Base-by-base conservation (phyloP, 2,888 invertebrate genomes). In the Protophormia terraenovae region DNA sequence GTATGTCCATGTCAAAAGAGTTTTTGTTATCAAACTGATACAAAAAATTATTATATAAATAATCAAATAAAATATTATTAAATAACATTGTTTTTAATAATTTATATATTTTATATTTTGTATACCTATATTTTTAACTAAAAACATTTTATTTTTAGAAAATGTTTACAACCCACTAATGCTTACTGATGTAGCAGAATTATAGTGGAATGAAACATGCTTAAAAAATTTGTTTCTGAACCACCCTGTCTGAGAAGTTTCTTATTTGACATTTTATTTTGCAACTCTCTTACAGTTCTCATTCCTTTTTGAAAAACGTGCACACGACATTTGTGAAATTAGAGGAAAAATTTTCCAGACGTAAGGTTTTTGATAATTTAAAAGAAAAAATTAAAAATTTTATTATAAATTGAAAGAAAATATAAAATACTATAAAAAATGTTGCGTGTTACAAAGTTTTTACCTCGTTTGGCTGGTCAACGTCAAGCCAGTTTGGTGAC, bases 391-490 rank as follows among this genome's bases (percentile, higher is more conserved):
- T 16, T 62, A 27, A n/a, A 75, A 47, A 35, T 19, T 81, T 50
- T 32, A 24, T 8, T 58, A 38, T 58, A 64, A 47, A 47, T 35
- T 64, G 41, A 55, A 45, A 14, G 69, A 50, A 47, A 69, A 77
- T 8, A 47, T 27, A 78, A 76, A 73, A 35, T 27, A 32, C 24
- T 22, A 50, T 14, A 22, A 38, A 89, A 88, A 84, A 91, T 91
- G 91, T 88, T 91, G 79, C 90, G 91, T 50, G 89, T 91, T 64
- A 87, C 91, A 60, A 91, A 91, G 81, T 88, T 91, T 75, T 84
- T 92, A 50, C 90, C 92, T 73, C 90, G 90, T 71, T 86, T 90
- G 45, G 88, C 87, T 32, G 89, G 89, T 45, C 91, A 91, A 69
- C 89, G 88, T 67, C 88, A 86, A 69, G 64, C 84, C 29, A 88